Base-by-base conservation (phyloP, 2,888 invertebrate species). In the Oxyteleia sp. region DNA sequence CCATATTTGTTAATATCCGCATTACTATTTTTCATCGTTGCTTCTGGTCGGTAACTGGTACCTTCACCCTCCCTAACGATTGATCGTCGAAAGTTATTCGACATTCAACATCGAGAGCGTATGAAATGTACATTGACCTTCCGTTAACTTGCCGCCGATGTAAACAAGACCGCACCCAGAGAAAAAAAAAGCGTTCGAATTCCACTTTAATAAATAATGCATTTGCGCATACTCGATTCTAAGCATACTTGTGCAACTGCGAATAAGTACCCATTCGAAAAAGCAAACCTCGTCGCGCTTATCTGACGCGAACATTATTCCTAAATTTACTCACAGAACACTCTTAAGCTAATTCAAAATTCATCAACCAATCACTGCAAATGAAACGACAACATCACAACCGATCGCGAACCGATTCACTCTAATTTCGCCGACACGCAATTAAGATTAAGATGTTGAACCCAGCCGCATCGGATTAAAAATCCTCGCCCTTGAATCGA, bases 381-480 rank as follows among this genome's bases (percentile, higher is more conserved):
- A 38, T 38, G 11, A 38, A 38, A 1, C n/a, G 32, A 32, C 10
- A 8, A 32, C 32, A 8, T 3, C 5, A 32, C n/a, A 32, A 23
- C 10, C 8, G 8, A 32, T 32, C 32, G 32, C 10, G 8, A 32
- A 32, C 5, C 32, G 32, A 26, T 4, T 5, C 10, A 1, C 32
- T 11, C 38, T n/a, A 38, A n/a, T 38, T 38, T 38, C n/a, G 38
- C n/a, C 38, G 10, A 4, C 8, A n/a, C 38, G n/a, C 11, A 38
- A 63, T 63, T 63, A 64, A 64, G 49, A 51, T 64, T 38, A 38
- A 20, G 49, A 47, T 35, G 1, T n/a, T n/a, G n/a, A n/a, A n/a
- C 4, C 7, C 32, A 8, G 32, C 1, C 32, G 8, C 32, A 7
- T 4, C 32, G 10, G 8, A 8, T 32, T 8, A 32, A 1, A 8